Evolutionary conservation across 1,140 invertebrate genomes (phyloP).

Genomic region (Lethrus apterus): DNA sequence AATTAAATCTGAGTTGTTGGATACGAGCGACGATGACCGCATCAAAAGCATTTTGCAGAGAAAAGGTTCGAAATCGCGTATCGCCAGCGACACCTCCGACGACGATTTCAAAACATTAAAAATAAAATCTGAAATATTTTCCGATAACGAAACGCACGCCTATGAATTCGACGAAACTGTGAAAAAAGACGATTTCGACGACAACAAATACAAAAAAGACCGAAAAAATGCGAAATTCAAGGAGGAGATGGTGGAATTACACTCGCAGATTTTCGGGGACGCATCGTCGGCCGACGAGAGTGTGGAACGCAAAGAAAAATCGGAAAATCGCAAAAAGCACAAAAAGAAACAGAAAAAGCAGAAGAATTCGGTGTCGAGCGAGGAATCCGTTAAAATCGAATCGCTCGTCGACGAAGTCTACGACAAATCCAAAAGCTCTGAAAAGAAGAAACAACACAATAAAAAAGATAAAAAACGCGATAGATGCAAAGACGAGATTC

Average conservation of each 20-base stretch:
- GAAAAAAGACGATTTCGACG: slow-evolving; percentile 46
- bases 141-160: slow-evolving; percentile 51
- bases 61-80: slow-evolving; percentile 47
- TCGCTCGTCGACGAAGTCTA: slow-evolving; percentile 33
- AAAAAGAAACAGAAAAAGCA: slow-evolving; percentile 77
- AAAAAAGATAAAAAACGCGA: slow-evolving; percentile 68
- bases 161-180: too few species aligned
- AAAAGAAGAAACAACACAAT: slow-evolving; percentile 55
- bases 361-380: slow-evolving; percentile 55
- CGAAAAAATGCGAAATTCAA: slow-evolving; percentile 28
- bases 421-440: slow-evolving; percentile 44
- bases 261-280: slow-evolving; percentile 36
- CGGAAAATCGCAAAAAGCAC: slow-evolving; percentile 63
- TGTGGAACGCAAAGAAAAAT: slow-evolving; percentile 34
- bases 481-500: slow-evolving; percentile 56
- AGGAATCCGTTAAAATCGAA: slow-evolving; percentile 44
- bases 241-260: slow-evolving; percentile 34
- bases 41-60: slow-evolving; percentile 40
- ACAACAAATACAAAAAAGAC: slow-evolving; percentile 39
- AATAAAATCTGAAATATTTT: slow-evolving; percentile 43
- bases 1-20: slow-evolving; percentile 39
- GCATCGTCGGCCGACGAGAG: slow-evolving; percentile 51
- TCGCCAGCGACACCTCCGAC: slow-evolving; percentile 56
- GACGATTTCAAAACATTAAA: slow-evolving; percentile 41
- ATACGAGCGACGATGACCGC: slow-evolving; percentile 34